Conservation (phyloP, 2,888 invertebrate genomes). For the Deilephila porcellus region DNA sequence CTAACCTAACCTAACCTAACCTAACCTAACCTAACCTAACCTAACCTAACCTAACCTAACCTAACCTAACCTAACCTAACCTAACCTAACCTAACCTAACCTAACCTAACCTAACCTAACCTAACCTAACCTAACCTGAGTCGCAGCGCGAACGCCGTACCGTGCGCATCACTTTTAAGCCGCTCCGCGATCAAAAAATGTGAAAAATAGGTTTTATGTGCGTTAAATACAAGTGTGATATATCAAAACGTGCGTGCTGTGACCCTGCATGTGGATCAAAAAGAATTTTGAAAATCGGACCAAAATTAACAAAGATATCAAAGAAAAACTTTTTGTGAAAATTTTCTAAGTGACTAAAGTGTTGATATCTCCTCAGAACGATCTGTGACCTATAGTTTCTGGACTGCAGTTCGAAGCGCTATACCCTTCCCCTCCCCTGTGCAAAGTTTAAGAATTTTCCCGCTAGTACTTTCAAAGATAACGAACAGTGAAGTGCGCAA, state of each 20-base stretch:
- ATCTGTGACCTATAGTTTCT: too few relatives aligned
- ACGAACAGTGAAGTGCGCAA: too few relatives aligned
- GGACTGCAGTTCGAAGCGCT: too few relatives aligned
- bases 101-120: conserved; percentile 39
- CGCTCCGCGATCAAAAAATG: too few relatives aligned
- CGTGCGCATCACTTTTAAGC: too few relatives aligned
- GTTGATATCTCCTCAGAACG: too few relatives aligned
- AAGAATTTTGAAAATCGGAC: background rate
- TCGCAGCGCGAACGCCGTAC: too few relatives aligned
- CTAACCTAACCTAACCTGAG: conserved; percentile 28
- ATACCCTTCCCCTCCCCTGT: too few relatives aligned
- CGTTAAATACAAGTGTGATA: conserved; percentile 13
- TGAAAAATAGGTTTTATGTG: too few relatives aligned
- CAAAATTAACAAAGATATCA: background rate
- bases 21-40: conserved; percentile 42
- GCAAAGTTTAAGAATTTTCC: too few relatives aligned
- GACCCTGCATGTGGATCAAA: background rate
- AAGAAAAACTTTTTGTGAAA: background rate
- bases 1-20: conserved; percentile 39
- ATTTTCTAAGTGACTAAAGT: too few relatives aligned
- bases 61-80: conserved; percentile 40
- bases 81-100: conserved; percentile 37
- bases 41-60: conserved; percentile 43
- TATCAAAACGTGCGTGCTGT: background rate
- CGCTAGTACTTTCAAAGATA: too few relatives aligned